Base-by-base conservation (phyloP, 2,888 invertebrate genomes). In the Busseola fusca region DNA sequence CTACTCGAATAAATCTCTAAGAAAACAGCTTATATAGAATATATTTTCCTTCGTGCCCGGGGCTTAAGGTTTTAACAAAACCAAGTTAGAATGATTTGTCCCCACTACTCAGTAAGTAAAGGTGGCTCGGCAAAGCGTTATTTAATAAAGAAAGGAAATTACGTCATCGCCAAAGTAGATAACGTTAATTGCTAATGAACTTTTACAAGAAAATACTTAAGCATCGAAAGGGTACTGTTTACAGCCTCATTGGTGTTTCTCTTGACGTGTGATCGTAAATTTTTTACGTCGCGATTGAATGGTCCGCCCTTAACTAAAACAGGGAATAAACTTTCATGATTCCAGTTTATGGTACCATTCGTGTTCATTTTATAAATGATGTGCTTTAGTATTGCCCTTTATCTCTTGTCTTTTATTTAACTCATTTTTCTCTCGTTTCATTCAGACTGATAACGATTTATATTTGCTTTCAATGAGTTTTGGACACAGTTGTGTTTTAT, bases 281-380 rank as follows among this genome's bases (percentile, higher is more conserved):
- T 93, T 94, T 95, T 95, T 94, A 95, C 92, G 93, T 90, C 90
- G 87, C 93, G 92, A 94, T 95, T 93, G 94, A 94, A 94, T 94
- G 93, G 93, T 92, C 91, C 89, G 91, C 93, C 93, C 93, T 93
- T 93, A 94, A 94, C 94, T 95, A 94, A 95, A 94, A 93, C 93
- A 94, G 93, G 93, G 90, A 90, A 93, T 95, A 95, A 95, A 94
- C 89, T 94, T 95, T 94, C 93, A 94, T 92, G 95, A 94, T 94
- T 94, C 92, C 88, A 86, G 90, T 94, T 94, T 94, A 95, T 90
- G 90, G 89, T 89, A 87, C 92, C 89, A 91, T 94, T 93, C 94
- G 92, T 93, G 94, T 94, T 93, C 91, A 93, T 94, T 94, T 95
- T 94, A 94, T 94, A 94, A 94, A 94, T 93, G 91, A 93, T 91